Conservation (phyloP, 2,888 invertebrate genomes). For the Pandemis heparana region DNA sequence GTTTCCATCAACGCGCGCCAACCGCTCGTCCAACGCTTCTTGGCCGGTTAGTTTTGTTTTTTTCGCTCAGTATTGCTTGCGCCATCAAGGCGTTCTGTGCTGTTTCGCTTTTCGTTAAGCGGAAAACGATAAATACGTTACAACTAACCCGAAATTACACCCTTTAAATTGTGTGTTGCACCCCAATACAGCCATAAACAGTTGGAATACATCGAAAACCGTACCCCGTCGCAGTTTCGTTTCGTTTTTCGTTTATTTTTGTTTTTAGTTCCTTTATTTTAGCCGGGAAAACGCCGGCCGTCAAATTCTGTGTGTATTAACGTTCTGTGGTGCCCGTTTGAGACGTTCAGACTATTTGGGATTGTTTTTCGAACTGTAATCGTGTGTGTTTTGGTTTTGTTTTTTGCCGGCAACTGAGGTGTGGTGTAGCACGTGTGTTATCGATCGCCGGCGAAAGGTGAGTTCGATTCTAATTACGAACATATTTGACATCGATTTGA, state of each 20-base stretch:
- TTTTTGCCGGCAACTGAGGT: conserved; percentile 58
- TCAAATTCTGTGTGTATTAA: conserved; percentile 59
- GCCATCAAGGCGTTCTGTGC: conserved; percentile 68
- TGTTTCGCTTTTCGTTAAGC: conserved; percentile 54
- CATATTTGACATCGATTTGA: neutral
- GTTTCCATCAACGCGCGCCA: conserved; percentile 57
- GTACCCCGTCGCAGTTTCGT: conserved; percentile 38
- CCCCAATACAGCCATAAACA: conserved; percentile 48
- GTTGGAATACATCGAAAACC: conserved; percentile 48
- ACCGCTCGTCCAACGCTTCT: conserved; percentile 52
- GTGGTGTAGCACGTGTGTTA: conserved; percentile 67
- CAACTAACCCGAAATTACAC: conserved; percentile 55
- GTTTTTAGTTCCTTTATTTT: conserved; percentile 65
- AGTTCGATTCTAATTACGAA: conserved; percentile 47
- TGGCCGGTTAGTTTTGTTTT: conserved; percentile 66
- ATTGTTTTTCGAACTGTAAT: conserved; percentile 53
- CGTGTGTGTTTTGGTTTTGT: conserved; percentile 59
- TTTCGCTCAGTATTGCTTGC: conserved; percentile 73
- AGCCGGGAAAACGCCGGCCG: conserved; percentile 77
- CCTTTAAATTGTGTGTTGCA: conserved; percentile 56
- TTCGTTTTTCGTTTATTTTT: conserved; percentile 53
- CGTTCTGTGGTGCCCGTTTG: conserved; percentile 62
- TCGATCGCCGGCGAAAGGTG: conserved; percentile 69
- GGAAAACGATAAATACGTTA: conserved; percentile 58
- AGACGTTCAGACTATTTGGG: conserved; percentile 60